Evolutionary conservation across 2,797 vertebrate species (phyloP), one percentile per base, ranked within the genome.

Genomic region (Coracias cyanogaster): DNA sequence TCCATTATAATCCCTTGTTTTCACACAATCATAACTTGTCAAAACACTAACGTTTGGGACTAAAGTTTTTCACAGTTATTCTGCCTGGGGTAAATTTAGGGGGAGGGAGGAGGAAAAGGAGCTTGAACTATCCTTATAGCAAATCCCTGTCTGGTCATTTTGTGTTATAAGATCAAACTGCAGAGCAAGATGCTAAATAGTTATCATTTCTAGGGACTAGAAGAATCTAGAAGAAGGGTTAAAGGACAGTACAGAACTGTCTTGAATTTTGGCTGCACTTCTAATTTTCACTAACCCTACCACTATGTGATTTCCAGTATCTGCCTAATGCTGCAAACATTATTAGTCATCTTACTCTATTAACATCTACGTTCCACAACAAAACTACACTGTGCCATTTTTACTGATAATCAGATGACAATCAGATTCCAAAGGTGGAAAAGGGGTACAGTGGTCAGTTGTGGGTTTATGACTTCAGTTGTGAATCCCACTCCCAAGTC

Each of bases 1-100:
- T 86, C 28, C 66, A 54, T 93, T 94, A 54, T 94, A 89, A 94
- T 93, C 66, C 29, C 64, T 84, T 94, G 85, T 95, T 96, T 95
- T 91, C 90, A 92, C 73, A 70, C 77, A 86, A 28, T 90, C 62
- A 31, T 84, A 86, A 94, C 77, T 84, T 95, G 80, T 82, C 93
- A 82, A 94, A 94, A 79, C 67, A 86, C 24, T 82, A 70, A 64
- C 48, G 51, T 95, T 83, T 93, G 57, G 55, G 51, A 89, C 55
- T 61, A 29, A 90, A 90, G 70, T 91, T 86, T 91, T 84, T 54
- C 16, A 9, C 6, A 6, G 7, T 69, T 64, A 4, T 76, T 93
- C 48, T 85, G 20, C 54, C 91, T 76, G 70, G 24, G 51, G 45
- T 70, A 77, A 37, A 64, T 86, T 31, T 79, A 3, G 3, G 29